Conservation (phyloP, 2,888 invertebrate genomes). For the Tipula helvola region DNA sequence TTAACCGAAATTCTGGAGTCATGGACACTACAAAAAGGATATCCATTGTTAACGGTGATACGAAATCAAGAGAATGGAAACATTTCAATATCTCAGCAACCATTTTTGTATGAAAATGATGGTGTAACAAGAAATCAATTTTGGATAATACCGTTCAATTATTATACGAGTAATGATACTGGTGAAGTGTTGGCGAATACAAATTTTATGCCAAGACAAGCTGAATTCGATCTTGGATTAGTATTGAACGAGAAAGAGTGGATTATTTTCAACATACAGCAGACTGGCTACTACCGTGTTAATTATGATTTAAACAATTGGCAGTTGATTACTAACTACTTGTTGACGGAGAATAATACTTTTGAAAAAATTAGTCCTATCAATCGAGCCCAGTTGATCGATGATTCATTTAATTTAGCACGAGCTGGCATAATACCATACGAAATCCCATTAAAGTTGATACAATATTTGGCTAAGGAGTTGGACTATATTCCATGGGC, state of each 20-base stretch:
- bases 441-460: constrained; percentile 38
- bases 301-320: constrained; percentile 59
- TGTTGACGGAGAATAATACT: not conserved
- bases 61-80: constrained; percentile 11
- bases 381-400: constrained; percentile 63
- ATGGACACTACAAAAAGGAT: constrained; percentile 49
- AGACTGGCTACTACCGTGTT: constrained; percentile 43
- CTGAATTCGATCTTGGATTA: not conserved
- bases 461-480: constrained; percentile 46
- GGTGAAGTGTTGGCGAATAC: not conserved
- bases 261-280: constrained; percentile 28
- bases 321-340: constrained; percentile 40
- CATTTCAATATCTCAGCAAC: not conserved
- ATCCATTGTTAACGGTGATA: constrained; percentile 42
- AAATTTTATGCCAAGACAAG: not conserved
- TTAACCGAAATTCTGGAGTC: constrained; percentile 41
- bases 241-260: not conserved
- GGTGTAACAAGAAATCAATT: not conserved
- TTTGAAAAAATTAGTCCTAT: constrained; percentile 21
- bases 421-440: constrained; percentile 43
- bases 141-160: not conserved
- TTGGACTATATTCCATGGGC: constrained; percentile 57
- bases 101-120: not conserved
- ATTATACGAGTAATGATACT: not conserved
- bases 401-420: constrained; percentile 57